Conservation (phyloP, 2,888 invertebrate species). For the Frankliniella fusca region DNA sequence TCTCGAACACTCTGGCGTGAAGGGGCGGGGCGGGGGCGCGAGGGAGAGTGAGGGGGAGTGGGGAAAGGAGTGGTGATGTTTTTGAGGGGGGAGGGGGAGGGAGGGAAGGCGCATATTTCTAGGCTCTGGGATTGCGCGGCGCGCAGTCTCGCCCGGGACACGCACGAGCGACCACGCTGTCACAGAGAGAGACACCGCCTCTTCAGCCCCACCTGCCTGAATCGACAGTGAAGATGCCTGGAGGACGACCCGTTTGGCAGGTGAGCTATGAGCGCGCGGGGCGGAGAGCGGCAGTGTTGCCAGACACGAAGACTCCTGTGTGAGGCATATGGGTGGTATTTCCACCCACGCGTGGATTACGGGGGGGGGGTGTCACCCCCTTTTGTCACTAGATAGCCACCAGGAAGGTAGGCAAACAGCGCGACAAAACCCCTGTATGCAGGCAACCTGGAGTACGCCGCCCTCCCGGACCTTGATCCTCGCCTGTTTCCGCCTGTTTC, state of each 20-base stretch:
- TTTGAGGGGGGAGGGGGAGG: neutral
- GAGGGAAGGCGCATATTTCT: neutral
- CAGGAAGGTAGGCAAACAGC: no score
- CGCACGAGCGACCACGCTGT: neutral
- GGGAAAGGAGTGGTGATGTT: neutral
- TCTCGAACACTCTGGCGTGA: neutral
- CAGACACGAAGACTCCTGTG: neutral
- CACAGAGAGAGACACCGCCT: neutral
- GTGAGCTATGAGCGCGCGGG: neutral
- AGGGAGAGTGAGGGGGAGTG: neutral
- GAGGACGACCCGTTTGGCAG: conserved; percentile 4
- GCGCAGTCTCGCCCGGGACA: neutral
- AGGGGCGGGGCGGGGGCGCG: neutral
- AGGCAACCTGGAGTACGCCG: no score
- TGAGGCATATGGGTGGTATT: no score
- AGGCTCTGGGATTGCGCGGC: neutral
- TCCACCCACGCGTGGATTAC: no score
- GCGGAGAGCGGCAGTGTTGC: neutral
- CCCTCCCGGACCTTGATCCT: no score
- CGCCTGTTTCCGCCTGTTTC: no score
- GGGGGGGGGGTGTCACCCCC: no score
- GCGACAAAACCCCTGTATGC: no score
- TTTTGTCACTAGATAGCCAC: no score
- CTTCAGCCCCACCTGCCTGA: no score
- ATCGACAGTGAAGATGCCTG: neutral